These are phyloP conservation scores for Baryphthengus martii DNA, from an alignment of 2,113 vertebrate species.

Conservation along the genomic window DNA sequence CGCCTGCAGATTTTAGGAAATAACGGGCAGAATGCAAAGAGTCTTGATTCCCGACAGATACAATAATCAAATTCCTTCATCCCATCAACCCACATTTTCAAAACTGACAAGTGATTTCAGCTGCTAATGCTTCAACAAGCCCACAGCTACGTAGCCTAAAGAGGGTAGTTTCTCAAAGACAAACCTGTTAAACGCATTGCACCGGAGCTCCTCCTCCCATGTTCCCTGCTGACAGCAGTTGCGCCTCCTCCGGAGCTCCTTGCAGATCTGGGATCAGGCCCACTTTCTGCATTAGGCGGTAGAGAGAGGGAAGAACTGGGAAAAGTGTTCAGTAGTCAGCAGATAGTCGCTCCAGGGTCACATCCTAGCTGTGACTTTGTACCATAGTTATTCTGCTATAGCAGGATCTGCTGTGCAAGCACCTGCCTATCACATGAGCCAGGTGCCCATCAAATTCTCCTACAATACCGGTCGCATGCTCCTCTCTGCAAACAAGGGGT, in stretches of 20 bases:
- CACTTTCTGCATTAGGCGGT: too few species aligned
- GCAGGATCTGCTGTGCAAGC: not conserved
- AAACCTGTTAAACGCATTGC: not conserved
- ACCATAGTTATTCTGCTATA: rapidly evolving
- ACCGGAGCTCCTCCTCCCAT: not conserved
- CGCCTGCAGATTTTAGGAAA: not conserved
- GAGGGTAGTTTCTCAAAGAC: not conserved
- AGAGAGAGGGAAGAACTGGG: not conserved
- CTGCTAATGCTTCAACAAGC: not conserved
- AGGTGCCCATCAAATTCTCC: rapidly evolving
- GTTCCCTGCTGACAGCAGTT: not conserved
- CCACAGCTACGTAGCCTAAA: not conserved
- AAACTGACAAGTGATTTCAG: not conserved
- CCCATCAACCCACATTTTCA: not conserved
- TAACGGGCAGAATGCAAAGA: not conserved
- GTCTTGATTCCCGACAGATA: not conserved
- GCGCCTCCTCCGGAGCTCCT: not conserved
- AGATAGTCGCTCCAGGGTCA: rapidly evolving
- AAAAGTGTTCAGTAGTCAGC: rapidly evolving
- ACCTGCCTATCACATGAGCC: rapidly evolving
- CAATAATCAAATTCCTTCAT: not conserved
- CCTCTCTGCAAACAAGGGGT: not conserved
- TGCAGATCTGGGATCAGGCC: not conserved
- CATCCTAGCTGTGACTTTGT: not conserved
- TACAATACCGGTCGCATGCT: rapidly evolving